phyloP scores from a whole-genome alignment of 2,888 invertebrate genomes.

The Scrobipalpa atriplicella region DNA sequence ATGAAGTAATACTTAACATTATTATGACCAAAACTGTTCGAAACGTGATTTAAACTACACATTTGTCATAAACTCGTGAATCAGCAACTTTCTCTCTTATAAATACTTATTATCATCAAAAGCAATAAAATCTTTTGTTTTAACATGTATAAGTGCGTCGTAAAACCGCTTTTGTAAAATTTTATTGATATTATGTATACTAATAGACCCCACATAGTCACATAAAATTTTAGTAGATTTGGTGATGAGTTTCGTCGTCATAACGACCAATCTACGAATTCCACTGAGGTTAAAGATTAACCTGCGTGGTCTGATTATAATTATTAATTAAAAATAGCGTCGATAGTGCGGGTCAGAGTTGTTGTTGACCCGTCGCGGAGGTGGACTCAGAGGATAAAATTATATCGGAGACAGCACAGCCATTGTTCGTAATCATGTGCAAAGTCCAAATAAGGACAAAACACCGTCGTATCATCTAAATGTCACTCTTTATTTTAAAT shows the following conservation, averaged over 20 bases:
- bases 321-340: conserved; percentile 24
- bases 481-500: too few species aligned
- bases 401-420: conserved; percentile 39
- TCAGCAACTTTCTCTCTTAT: conserved; percentile 29
- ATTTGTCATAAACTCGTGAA: conserved; percentile 23
- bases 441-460: conserved; percentile 39
- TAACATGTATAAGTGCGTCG: conserved; percentile 19
- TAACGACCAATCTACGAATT: neutral
- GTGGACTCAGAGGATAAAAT: conserved; percentile 39
- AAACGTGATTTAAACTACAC: conserved; percentile 25
- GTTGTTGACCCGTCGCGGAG: conserved; percentile 40
- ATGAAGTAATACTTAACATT: conserved; percentile 1
- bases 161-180: conserved; percentile 26
- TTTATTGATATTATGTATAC: conserved; percentile 23
- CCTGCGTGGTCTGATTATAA: conserved; percentile 18
- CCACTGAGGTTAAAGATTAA: conserved; percentile 21
- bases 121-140: conserved; percentile 24
- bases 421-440: conserved; percentile 40
- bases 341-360: conserved; percentile 44
- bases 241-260: conserved; percentile 6
- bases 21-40: conserved; percentile 16
- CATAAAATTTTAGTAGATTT: conserved; percentile 18
- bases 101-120: conserved; percentile 26
- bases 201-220: conserved; percentile 22
- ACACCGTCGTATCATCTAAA: too few species aligned